A percentile compares a stretch with the other conserved stretches of the same genome.
These are phyloP conservation scores for Itoplectis maculator DNA, from an alignment of 2,888 invertebrate genomes.

Conservation along the genomic window DNA sequence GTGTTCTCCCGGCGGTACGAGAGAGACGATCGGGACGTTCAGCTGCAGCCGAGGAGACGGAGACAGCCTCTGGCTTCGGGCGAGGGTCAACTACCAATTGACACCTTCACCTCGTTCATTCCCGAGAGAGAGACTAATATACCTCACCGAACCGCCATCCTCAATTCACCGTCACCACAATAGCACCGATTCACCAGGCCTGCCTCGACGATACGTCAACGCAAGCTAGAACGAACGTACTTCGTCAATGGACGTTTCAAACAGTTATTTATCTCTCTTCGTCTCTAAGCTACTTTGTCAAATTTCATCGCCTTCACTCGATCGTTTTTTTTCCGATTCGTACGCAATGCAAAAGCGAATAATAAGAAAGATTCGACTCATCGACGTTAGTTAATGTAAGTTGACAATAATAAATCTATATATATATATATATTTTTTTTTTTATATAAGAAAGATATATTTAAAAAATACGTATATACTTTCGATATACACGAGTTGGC, in stretches of 20 bases:
- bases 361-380: constrained; percentile 35
- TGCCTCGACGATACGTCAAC: constrained; percentile 81
- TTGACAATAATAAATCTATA: constrained; percentile 39
- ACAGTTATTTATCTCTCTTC: constrained; percentile 25
- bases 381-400: constrained; percentile 8
- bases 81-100: constrained; percentile 73
- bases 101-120: constrained; percentile 75
- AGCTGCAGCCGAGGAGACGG: constrained; percentile 60
- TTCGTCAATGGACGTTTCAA: constrained; percentile 71
- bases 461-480: constrained; percentile 47
- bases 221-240: constrained; percentile 81
- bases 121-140: constrained; percentile 60
- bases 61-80: constrained; percentile 52
- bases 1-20: constrained; percentile 34
- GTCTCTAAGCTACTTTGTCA: constrained; percentile 5
- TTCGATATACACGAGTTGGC: constrained; percentile 56
- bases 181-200: constrained; percentile 78
- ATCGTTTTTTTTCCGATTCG: background rate
- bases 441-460: constrained; percentile 24
- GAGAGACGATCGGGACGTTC: constrained; percentile 39
- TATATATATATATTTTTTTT: constrained; percentile 22
- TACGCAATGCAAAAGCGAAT: constrained; percentile 37
- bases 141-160: constrained; percentile 69
- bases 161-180: constrained; percentile 72
- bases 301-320: too few species aligned